phyloP scores from a whole-genome alignment of 2,113 vertebrate genomes.

The Fukomys damarensis region DNA sequence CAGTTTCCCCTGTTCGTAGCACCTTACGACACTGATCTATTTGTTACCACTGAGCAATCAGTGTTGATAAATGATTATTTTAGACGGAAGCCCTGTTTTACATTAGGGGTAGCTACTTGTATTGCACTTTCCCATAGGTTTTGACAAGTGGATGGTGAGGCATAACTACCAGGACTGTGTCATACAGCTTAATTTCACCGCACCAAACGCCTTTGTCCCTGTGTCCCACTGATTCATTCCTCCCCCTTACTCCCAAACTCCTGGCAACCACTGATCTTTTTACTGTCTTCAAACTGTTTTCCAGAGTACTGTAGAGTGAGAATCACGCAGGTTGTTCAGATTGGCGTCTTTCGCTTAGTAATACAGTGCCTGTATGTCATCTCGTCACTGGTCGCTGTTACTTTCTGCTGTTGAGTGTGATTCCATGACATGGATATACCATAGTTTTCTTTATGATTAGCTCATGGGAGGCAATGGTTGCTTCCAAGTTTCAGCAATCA shows the following conservation, averaged over 20 bases:
- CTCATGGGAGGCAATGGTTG: not conserved
- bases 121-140: not conserved
- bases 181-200: not conserved
- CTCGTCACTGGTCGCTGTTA: not conserved
- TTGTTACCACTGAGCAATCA: not conserved
- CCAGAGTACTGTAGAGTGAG: not conserved
- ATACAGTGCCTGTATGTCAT: not conserved
- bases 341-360: not conserved
- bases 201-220: not conserved
- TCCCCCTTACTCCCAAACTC: not conserved
- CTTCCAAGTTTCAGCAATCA: not conserved
- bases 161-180: not conserved
- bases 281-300: not conserved
- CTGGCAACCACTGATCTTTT: not conserved
- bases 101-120: not conserved
- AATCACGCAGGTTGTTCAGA: not conserved
- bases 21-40: not conserved
- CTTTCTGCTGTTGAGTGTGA: conserved; percentile 30
- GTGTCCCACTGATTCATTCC: not conserved
- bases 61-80: not conserved
- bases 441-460: not conserved
- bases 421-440: not conserved
- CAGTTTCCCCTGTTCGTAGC: not conserved
- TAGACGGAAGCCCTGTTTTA: not conserved
- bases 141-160: not conserved